These are phyloP conservation scores for Dolichomitus sp. DNA, from an alignment of 2,888 invertebrate genomes.

Conservation along the genomic window DNA sequence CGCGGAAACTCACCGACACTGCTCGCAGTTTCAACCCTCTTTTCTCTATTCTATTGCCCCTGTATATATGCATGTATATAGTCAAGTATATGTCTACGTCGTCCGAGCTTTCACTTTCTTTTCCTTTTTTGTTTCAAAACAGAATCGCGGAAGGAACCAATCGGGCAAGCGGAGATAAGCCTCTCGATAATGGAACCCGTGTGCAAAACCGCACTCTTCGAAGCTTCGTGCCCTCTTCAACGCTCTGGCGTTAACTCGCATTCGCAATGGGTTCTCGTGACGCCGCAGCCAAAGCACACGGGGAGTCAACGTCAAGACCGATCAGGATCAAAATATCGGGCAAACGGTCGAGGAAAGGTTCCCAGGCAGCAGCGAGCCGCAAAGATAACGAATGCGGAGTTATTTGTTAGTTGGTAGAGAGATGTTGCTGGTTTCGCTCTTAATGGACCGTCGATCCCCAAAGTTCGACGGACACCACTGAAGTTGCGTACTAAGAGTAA, in stretches of 20 bases:
- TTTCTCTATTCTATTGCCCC: neutral
- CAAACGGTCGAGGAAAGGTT: constrained; percentile 67
- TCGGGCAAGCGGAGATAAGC: constrained; percentile 78
- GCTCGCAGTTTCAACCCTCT: constrained; percentile 5
- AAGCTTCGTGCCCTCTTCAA: neutral
- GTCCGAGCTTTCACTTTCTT: neutral
- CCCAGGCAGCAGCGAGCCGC: constrained; percentile 50
- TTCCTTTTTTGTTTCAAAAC: constrained; percentile 15
- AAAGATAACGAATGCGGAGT: constrained; percentile 75
- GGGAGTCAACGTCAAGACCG: constrained; percentile 65
- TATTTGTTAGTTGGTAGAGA: constrained; percentile 69
- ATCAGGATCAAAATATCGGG: constrained; percentile 69
- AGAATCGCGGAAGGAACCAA: constrained; percentile 72
- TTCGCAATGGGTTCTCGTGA: constrained; percentile 12
- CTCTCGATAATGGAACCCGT: constrained; percentile 77
- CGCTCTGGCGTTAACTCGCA: constrained; percentile 18
- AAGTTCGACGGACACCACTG: constrained; percentile 1
- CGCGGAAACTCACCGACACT: constrained; percentile 12
- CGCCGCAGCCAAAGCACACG: constrained; percentile 10
- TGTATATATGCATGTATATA: neutral
- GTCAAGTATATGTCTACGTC: neutral
- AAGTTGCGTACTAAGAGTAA: neutral
- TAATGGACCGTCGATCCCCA: constrained; percentile 24
- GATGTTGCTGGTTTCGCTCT: constrained; percentile 56
- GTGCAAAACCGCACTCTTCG: constrained; percentile 66